These are phyloP conservation scores for Pedionomus torquatus DNA, from an alignment of 2,113 vertebrate genomes.

Conservation along the genomic window DNA sequence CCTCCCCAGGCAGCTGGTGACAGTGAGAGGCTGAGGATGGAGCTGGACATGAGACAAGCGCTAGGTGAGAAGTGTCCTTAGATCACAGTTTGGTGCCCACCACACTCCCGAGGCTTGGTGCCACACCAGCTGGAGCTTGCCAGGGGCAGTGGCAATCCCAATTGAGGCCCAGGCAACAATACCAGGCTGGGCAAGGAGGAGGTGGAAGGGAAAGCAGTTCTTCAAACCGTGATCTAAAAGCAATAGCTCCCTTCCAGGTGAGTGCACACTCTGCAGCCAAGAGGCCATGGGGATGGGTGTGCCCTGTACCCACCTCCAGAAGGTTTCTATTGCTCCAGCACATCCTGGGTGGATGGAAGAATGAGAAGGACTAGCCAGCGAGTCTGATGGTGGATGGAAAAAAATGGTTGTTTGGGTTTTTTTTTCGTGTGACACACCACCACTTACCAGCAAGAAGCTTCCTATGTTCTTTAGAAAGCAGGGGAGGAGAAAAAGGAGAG, in stretches of 20 bases:
- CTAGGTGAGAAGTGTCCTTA: neutral
- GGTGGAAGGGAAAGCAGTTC: neutral
- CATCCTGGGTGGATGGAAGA: neutral
- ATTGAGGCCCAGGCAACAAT: neutral
- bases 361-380: neutral
- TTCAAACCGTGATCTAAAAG: constrained; percentile 41
- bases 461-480: constrained; percentile 86
- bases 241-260: neutral
- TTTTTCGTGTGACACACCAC: neutral
- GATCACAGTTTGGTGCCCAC: neutral
- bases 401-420: neutral
- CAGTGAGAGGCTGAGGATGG: constrained; percentile 30
- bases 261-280: neutral
- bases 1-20: neutral
- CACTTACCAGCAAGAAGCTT: constrained; percentile 86
- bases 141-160: neutral
- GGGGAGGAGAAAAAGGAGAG: constrained; percentile 46
- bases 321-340: constrained; percentile 15
- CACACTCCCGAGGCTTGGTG: neutral
- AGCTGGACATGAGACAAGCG: neutral
- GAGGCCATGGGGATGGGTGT: neutral
- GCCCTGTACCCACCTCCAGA: neutral
- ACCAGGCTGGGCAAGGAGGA: neutral
- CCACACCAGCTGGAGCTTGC: fast-evolving
- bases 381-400: constrained; percentile 32